Base-by-base conservation (phyloP, 2,797 vertebrate species). In the Apodemus agrarius region DNA sequence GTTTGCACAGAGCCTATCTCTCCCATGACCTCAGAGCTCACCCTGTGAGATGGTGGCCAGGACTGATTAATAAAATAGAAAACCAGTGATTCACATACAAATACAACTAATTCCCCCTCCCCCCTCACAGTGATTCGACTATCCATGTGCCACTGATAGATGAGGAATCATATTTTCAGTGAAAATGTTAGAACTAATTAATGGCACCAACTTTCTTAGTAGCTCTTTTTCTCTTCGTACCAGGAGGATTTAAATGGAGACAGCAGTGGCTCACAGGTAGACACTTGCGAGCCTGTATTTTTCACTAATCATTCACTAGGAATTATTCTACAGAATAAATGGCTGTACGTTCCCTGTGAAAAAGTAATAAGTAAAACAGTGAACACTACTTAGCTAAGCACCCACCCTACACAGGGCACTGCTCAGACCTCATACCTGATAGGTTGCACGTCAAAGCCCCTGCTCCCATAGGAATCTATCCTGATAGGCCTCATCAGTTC, bases 401-500 rank as follows among this genome's bases (percentile, higher is more conserved):
- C 74, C 72, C 2, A 76, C 31, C 4, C 34, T 74, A 31, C 29
- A 69, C 2, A 91, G 90, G 65, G 49, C 46, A 78, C 10, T 85
- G 31, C 29, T 54, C 83, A 94, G 98, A 96, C 94, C 43, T 94
- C 97, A 97, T 97, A 99, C 99, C 99, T 99, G 98, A 98, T 81
- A 86, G 98, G 90, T 3, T 98, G 98, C n/a, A 98, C 96, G 89
- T 97, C 97, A 97, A 99, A 99, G 95, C 96, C 98, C 95, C 97
- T 97, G 49, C 80, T 67, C 72, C 98, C 96, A 96, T 34, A 96
- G 0, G 88, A 96, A 87, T 99, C 98, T 78, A 98, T 99, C 96
- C 97, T 98, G 97, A 99, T 99, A n/a, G 98, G 99, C 97, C 97
- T 99, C 99, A 99, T 99, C 96, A 99, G 96, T 97, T 99, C 99